Evolutionary conservation across 2,113 vertebrate species (phyloP).

Genomic region (Dinomys branickii): DNA sequence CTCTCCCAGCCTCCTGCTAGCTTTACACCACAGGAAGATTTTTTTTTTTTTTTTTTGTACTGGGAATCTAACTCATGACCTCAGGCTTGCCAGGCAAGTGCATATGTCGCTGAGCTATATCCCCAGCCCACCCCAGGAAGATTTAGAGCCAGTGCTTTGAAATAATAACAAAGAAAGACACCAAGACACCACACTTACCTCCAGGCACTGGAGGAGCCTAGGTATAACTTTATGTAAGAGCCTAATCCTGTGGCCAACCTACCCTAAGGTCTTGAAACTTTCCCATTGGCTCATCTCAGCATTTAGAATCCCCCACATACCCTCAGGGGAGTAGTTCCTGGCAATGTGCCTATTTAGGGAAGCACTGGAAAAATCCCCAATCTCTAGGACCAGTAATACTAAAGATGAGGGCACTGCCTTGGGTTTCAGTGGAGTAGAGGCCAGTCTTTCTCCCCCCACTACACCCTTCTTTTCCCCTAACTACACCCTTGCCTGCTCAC

Average conservation of each 20-base stretch:
- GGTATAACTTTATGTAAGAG: background rate
- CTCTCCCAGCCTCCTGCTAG: background rate
- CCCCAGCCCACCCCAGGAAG: background rate
- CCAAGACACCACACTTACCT: accelerated
- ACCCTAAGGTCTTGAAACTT: background rate
- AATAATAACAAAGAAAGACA: background rate
- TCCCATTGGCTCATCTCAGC: background rate
- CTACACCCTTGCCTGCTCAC: background rate
- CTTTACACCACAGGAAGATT: background rate
- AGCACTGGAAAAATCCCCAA: no score
- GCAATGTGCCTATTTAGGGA: background rate
- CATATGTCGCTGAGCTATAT: no score
- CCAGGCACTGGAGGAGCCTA: background rate
- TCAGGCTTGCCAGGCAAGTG: no score
- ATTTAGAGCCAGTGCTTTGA: background rate
- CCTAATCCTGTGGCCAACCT: background rate
- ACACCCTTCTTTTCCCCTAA: background rate
- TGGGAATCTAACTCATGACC: no score
- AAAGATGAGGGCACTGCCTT: background rate
- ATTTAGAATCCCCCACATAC: background rate
- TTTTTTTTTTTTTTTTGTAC: no score
- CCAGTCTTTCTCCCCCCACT: background rate
- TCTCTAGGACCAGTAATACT: background rate
- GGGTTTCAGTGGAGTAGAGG: background rate
- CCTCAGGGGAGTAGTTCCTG: accelerated